Percentiles rank a stretch among this genome's conserved stretches.
Evolutionary conservation across 1,140 invertebrate species (phyloP).

Genomic region (Palaemon carinicauda): DNA sequence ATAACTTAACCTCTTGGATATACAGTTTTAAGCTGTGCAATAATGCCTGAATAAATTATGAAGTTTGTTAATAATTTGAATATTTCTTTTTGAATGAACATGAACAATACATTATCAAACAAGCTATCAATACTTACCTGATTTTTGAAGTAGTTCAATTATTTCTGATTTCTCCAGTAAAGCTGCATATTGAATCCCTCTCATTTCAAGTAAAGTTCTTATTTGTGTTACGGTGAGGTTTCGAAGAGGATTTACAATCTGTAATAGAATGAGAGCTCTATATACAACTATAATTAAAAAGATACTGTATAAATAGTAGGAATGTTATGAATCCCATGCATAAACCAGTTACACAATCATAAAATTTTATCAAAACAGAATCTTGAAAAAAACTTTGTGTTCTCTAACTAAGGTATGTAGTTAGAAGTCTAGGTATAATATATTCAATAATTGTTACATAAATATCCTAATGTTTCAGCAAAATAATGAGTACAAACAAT

Average conservation of each 20-base stretch:
- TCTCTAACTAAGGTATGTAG: too few species aligned
- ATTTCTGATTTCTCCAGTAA: constrained; percentile 44
- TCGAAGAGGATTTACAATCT: constrained; percentile 40
- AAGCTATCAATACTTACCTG: constrained; percentile 24
- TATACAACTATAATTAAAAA: not conserved
- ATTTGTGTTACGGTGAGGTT: constrained; percentile 39
- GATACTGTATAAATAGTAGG: too few species aligned
- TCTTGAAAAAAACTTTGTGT: too few species aligned
- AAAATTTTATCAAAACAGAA: not conserved
- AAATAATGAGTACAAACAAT: too few species aligned
- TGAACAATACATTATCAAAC: not conserved
- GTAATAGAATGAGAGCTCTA: not conserved
- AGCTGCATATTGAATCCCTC: constrained; percentile 35
- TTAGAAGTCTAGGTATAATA: too few species aligned
- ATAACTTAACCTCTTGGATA: too few species aligned
- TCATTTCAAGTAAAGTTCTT: constrained; percentile 27
- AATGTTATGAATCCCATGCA: not conserved
- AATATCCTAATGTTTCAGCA: too few species aligned
- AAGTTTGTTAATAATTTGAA: too few species aligned
- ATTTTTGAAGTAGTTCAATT: constrained; percentile 37
- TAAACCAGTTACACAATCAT: not conserved
- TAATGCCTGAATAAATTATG: too few species aligned
- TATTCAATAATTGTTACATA: too few species aligned
- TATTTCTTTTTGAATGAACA: too few species aligned
- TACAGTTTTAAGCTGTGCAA: too few species aligned